Conservation (phyloP, 37 sponge, comb jelly and placozoan genomes). For the Lycopodina hypogea region DNA sequence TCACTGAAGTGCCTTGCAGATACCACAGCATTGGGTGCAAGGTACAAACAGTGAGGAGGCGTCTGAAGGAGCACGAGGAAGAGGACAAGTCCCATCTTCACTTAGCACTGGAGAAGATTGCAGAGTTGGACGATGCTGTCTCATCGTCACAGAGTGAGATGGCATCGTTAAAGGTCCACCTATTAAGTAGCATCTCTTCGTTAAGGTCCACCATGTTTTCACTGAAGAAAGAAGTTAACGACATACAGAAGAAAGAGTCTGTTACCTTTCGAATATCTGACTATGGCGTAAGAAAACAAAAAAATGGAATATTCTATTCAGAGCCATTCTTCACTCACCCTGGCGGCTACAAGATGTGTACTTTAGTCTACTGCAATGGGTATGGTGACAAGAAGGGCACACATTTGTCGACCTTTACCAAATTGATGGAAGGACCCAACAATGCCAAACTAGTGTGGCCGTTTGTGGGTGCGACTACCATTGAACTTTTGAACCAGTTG, state of each 20-base stretch:
- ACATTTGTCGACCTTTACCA: constrained; percentile 21
- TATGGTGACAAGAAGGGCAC: constrained; percentile 31
- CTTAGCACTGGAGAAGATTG: neutral
- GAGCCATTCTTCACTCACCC: constrained; percentile 18
- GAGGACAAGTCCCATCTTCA: neutral
- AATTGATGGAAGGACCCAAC: constrained; percentile 24
- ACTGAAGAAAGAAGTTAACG: too few species aligned
- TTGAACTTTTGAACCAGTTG: too few species aligned
- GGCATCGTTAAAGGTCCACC: too few species aligned
- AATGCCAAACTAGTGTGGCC: too few species aligned
- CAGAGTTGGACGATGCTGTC: neutral
- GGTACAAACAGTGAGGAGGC: neutral
- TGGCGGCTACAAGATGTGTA: constrained; percentile 44
- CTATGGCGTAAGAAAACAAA: neutral
- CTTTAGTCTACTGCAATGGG: constrained; percentile 23
- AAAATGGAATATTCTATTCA: neutral
- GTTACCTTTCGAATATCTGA: neutral
- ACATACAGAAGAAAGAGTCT: too few species aligned
- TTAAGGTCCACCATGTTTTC: neutral
- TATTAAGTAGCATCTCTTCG: neutral
- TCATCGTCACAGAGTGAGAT: neutral
- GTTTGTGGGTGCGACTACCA: too few species aligned
- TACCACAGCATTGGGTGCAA: constrained; percentile 30
- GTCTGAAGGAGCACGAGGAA: constrained; percentile 16
- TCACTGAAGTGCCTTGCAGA: constrained; percentile 14